Conservation (phyloP, 2,113 vertebrate species). For the Drymodes brunneopygia region DNA sequence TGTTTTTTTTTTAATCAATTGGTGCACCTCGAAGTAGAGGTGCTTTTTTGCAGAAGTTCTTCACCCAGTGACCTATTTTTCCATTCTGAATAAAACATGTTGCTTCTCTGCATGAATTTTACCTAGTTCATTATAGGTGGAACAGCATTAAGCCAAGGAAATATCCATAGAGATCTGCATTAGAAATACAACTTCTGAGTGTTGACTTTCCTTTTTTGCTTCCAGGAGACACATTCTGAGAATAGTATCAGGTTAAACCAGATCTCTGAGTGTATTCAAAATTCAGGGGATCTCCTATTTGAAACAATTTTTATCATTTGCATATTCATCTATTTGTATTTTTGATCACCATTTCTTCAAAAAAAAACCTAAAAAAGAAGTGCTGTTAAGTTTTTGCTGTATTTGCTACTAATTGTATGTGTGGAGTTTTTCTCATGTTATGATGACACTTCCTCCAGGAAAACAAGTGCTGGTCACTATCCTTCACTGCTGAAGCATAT, state of each 20-base stretch:
- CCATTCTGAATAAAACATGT: neutral
- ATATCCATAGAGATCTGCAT: neutral
- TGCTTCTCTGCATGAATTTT: neutral
- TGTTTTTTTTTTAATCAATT: neutral
- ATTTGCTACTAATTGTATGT: neutral
- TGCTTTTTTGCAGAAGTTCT: neutral
- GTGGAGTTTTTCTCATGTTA: neutral
- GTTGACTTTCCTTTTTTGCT: neutral
- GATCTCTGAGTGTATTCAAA: neutral
- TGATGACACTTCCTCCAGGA: neutral
- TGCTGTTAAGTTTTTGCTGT: neutral
- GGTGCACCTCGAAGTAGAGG: neutral
- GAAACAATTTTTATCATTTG: neutral
- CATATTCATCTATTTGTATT: neutral
- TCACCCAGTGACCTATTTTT: neutral
- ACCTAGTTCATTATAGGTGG: neutral
- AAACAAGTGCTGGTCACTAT: neutral
- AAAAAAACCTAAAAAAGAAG: fast-evolving
- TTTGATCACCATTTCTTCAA: neutral
- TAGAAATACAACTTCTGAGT: neutral
- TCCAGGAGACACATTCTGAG: neutral
- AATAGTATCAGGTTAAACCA: neutral
- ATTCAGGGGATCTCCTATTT: neutral
- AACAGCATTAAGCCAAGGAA: neutral
- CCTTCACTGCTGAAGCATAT: neutral